Evolutionary conservation across 2,797 vertebrate genomes (phyloP).

Genomic region (Microhierax caerulescens): DNA sequence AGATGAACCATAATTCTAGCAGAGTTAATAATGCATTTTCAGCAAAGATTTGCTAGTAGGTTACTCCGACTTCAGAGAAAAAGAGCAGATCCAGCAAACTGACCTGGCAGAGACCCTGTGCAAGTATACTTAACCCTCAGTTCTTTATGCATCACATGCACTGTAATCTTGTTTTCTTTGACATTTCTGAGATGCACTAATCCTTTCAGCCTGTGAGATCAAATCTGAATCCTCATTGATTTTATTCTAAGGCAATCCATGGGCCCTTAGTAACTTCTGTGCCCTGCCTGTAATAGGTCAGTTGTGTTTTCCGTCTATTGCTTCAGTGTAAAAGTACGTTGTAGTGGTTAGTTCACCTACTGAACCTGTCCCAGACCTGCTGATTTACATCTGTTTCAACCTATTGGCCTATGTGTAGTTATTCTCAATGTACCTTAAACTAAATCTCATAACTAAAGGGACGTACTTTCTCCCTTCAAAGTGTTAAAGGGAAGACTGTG

Average conservation of each 20-base stretch:
- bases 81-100: neutral
- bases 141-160: constrained; percentile 37
- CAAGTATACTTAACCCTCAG: neutral
- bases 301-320: neutral
- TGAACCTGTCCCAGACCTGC: neutral
- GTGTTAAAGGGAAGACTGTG: neutral
- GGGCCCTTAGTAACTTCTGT: neutral
- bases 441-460: neutral
- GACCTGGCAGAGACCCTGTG: neutral
- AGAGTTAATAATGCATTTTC: neutral
- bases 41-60: neutral
- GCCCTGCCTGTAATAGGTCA: neutral
- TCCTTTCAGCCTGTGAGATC: constrained; percentile 24
- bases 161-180: constrained; percentile 52
- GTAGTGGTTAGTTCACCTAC: neutral
- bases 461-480: neutral
- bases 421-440: neutral
- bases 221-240: neutral
- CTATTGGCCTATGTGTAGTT: neutral
- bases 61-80: neutral
- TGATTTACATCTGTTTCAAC: neutral
- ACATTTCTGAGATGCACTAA: constrained; percentile 48
- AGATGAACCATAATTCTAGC: neutral
- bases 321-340: neutral
- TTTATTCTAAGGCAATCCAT: neutral